Percentiles rank a stretch among this genome's conserved stretches.
Evolutionary conservation across 2,888 invertebrate genomes (phyloP).

Genomic region (Entomobrya multifasciata): DNA sequence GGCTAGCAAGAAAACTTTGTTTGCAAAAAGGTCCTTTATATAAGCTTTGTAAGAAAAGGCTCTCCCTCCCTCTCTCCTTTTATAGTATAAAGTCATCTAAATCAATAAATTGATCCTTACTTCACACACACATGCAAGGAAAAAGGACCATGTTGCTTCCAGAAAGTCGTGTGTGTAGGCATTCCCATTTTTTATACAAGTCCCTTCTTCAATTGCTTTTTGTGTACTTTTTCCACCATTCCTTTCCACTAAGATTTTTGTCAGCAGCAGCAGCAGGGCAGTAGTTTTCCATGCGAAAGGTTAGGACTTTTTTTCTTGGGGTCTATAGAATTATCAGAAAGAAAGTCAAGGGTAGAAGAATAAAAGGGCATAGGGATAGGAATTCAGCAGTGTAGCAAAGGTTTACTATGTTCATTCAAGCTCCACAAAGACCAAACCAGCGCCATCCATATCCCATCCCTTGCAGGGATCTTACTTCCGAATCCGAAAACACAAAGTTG

Average conservation of each 20-base stretch:
- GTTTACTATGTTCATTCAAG: not conserved
- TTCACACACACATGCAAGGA: not conserved
- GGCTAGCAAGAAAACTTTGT: slow-evolving; percentile 8
- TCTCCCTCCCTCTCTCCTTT: not conserved
- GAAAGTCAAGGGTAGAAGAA: not conserved
- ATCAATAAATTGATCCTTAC: slow-evolving; percentile 60
- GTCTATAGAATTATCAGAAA: slow-evolving; percentile 24
- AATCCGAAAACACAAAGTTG: not conserved
- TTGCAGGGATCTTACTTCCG: slow-evolving; percentile 6
- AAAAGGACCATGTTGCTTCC: not conserved
- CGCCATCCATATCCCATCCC: slow-evolving; percentile 29
- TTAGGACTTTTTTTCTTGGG: not conserved
- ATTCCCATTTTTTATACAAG: not conserved
- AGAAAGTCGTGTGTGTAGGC: not conserved
- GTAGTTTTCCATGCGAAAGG: slow-evolving; percentile 26
- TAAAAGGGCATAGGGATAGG: too few species aligned
- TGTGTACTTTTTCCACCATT: not conserved
- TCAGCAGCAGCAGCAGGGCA: not conserved
- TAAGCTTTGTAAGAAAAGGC: not conserved
- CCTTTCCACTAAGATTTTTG: not conserved
- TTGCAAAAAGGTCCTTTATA: slow-evolving; percentile 39
- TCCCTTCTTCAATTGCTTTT: not conserved
- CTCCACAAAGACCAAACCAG: slow-evolving; percentile 21
- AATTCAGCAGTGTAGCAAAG: not conserved
- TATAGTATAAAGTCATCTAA: slow-evolving; percentile 46